phyloP scores from a whole-genome alignment of 2,888 invertebrate genomes.

The Acronicta aceris region DNA sequence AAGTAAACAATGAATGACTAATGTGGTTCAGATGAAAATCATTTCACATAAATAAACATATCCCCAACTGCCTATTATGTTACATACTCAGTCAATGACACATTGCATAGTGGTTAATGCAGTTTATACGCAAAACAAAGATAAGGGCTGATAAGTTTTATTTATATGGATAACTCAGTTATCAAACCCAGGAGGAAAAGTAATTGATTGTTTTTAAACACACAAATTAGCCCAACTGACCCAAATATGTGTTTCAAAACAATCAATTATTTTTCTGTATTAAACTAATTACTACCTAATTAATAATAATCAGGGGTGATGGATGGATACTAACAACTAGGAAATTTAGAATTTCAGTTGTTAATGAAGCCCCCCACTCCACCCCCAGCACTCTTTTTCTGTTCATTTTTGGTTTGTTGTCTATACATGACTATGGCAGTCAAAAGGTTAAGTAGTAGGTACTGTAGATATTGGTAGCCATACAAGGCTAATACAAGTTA shows the following conservation, averaged over 20 bases:
- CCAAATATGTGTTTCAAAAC: conserved; percentile 1
- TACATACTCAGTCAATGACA: conserved; percentile 56
- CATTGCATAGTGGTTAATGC: conserved; percentile 46
- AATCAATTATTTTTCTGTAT: neutral
- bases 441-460: no score
- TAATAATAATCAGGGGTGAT: conserved; percentile 2
- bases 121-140: conserved; percentile 52
- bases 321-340: no score
- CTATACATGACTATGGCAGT: no score
- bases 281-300: no score
- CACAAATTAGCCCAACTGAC: conserved; percentile 17
- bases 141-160: conserved; percentile 67
- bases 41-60: conserved; percentile 32
- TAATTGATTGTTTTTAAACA: conserved; percentile 37
- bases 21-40: conserved; percentile 8
- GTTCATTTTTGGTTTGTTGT: no score
- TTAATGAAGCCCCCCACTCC: no score
- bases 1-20: conserved; percentile 37
- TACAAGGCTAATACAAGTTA: no score
- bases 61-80: conserved; percentile 12
- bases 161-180: conserved; percentile 59
- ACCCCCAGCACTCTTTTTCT: no score
- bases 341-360: no score
- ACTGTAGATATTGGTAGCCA: no score
- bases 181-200: conserved; percentile 63